Percentiles rank a stretch among this genome's conserved stretches.
phyloP scores from a whole-genome alignment of 2,888 invertebrate species.

The Corbicula japonica region DNA sequence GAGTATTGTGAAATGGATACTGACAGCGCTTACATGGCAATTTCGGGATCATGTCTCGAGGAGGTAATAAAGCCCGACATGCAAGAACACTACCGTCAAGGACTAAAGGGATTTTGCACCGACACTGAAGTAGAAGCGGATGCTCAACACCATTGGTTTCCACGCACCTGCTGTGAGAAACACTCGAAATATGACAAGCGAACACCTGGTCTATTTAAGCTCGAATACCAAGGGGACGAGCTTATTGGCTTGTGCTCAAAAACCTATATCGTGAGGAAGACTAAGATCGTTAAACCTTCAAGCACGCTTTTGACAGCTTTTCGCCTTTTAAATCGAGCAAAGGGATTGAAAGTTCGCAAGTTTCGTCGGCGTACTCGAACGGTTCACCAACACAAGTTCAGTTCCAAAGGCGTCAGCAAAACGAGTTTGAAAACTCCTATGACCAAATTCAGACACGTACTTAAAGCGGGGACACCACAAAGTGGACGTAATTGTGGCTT shows the following conservation, averaged over 20 bases:
- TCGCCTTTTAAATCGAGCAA: constrained; percentile 8
- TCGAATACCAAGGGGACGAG: too few relatives aligned
- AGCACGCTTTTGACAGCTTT: constrained; percentile 1
- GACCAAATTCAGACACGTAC: constrained; percentile 32
- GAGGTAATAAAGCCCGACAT: constrained; percentile 45
- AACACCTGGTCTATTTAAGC: too few relatives aligned
- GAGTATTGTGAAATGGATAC: too few relatives aligned
- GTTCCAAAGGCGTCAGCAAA: constrained; percentile 49
- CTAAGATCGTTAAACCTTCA: too few relatives aligned
- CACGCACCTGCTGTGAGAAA: constrained; percentile 25
- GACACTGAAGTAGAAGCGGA: too few relatives aligned
- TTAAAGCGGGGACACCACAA: not conserved
- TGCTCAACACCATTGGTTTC: too few relatives aligned
- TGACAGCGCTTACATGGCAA: constrained; percentile 62
- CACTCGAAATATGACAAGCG: constrained; percentile 46
- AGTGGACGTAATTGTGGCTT: not conserved
- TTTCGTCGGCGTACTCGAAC: not conserved
- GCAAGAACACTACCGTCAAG: constrained; percentile 18
- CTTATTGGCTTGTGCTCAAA: too few relatives aligned
- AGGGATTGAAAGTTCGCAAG: not conserved
- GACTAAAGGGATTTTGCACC: too few relatives aligned
- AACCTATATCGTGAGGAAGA: too few relatives aligned
- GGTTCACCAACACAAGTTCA: constrained; percentile 28
- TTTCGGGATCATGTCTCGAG: constrained; percentile 33
- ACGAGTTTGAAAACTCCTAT: constrained; percentile 29